Conservation (phyloP, 2,797 vertebrate genomes). For the Anisognathus igniventris region DNA sequence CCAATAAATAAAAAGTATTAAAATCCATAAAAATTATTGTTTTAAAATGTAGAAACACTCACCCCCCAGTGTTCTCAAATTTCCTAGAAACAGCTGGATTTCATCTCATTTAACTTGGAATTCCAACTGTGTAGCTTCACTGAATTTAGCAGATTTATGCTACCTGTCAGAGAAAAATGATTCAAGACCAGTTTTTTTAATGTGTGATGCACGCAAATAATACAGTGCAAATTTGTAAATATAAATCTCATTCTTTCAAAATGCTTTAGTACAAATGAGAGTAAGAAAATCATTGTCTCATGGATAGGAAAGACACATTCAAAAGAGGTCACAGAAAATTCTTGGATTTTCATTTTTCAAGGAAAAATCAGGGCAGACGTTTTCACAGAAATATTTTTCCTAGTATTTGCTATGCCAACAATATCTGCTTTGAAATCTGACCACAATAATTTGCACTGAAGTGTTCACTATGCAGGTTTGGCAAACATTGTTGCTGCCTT, state of each 20-base stretch:
- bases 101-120: not conserved
- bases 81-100: not conserved
- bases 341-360: not conserved
- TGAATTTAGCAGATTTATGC: not conserved
- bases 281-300: not conserved
- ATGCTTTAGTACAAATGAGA: not conserved
- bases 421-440: not conserved
- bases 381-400: not conserved
- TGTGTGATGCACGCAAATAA: not conserved
- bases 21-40: not conserved
- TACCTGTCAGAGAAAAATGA: not conserved
- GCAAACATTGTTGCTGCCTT: not conserved
- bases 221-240: not conserved
- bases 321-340: not conserved
- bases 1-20: not conserved
- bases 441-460: not conserved
- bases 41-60: not conserved
- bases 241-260: not conserved
- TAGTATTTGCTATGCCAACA: not conserved
- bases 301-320: not conserved
- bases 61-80: not conserved
- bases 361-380: not conserved
- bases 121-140: not conserved
- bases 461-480: not conserved
- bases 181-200: not conserved